phyloP scores from a whole-genome alignment of 2,888 invertebrate genomes.

The Timandra comae region DNA sequence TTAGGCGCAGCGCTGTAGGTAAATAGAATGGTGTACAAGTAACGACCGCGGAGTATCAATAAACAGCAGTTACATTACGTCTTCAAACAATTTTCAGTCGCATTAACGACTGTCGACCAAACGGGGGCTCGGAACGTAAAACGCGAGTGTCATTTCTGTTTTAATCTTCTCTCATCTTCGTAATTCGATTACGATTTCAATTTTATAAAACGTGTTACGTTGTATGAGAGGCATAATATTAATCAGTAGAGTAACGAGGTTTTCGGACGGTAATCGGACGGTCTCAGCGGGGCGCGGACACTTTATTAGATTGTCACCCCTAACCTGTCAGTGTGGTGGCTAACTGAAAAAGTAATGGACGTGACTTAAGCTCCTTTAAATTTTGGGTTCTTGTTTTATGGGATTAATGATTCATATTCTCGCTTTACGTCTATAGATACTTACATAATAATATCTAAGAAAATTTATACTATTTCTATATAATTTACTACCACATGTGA shows the following conservation, averaged over 20 bases:
- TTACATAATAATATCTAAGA: too few relatives aligned
- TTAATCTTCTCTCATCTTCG: slow-evolving; percentile 1
- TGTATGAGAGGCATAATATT: slow-evolving; percentile 57
- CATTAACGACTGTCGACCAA: too few relatives aligned
- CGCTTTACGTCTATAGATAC: too few relatives aligned
- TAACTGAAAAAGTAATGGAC: slow-evolving; percentile 7
- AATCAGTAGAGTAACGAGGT: slow-evolving; percentile 74
- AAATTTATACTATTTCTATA: too few relatives aligned
- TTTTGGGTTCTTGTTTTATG: too few relatives aligned
- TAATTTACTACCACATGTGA: too few relatives aligned
- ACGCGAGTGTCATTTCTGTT: background rate
- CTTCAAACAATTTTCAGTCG: too few relatives aligned
- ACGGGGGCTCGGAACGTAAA: background rate
- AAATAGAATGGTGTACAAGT: slow-evolving; percentile 42
- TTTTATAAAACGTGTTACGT: slow-evolving; percentile 26
- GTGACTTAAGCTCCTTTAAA: too few relatives aligned
- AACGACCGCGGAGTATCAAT: slow-evolving; percentile 11
- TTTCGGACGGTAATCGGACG: slow-evolving; percentile 62
- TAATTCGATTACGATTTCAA: slow-evolving; percentile 53
- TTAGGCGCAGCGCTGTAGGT: slow-evolving; percentile 48
- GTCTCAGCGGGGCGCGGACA: slow-evolving; percentile 64
- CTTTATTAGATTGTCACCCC: slow-evolving; percentile 73
- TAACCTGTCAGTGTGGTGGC: slow-evolving; percentile 48
- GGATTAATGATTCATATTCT: too few relatives aligned
- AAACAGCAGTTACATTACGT: slow-evolving; percentile 7